Evolutionary conservation across 64 coral and sea anemone genomes (phyloP).

Genomic region (Porites lutea): DNA sequence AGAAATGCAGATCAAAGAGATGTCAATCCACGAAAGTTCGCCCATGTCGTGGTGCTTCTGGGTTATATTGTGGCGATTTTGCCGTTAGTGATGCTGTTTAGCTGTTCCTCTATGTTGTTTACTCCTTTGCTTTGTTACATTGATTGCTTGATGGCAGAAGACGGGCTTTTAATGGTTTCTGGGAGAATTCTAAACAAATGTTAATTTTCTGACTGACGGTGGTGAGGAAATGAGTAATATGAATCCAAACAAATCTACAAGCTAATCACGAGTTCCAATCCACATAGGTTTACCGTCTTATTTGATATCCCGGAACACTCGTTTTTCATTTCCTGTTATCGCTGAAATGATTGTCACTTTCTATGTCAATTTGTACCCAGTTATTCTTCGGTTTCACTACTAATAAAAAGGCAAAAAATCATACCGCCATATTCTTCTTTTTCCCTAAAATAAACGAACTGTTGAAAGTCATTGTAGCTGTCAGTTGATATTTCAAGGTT

Average conservation of each 20-base stretch:
- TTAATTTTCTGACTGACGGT: background rate
- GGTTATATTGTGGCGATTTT: background rate
- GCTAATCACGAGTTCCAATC: background rate
- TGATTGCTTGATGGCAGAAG: background rate
- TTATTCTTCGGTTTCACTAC: background rate
- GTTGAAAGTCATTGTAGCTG: too few species aligned
- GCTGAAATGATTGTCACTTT: constrained; percentile 7
- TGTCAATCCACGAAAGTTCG: background rate
- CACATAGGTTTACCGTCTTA: background rate
- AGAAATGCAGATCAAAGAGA: background rate
- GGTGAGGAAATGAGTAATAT: background rate
- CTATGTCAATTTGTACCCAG: background rate
- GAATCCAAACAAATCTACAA: constrained; percentile 15
- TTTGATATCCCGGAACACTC: constrained; percentile 12
- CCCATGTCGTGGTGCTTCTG: background rate
- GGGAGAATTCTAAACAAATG: constrained; percentile 24
- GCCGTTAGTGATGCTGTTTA: background rate
- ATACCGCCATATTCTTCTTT: background rate
- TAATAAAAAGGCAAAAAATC: background rate
- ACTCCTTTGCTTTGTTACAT: background rate
- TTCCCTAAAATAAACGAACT: background rate
- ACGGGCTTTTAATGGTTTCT: background rate
- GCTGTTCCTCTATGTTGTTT: background rate
- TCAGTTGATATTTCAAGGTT: background rate
- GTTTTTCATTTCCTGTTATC: constrained; percentile 17